Evolutionary conservation across 2,797 vertebrate species (phyloP).

Genomic region (Odontamblyopus lacepedii): DNA sequence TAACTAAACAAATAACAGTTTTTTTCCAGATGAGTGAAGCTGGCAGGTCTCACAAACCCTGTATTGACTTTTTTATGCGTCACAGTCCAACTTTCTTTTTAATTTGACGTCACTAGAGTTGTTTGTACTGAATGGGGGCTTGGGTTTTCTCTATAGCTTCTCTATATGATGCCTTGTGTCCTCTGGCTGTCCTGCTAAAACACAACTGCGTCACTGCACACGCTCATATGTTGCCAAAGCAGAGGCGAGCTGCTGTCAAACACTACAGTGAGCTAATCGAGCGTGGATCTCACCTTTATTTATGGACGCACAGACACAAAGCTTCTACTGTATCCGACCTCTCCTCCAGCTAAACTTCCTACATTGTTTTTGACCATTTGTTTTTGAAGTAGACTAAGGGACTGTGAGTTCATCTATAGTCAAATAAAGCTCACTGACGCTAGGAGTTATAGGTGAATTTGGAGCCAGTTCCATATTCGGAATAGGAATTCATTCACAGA

Average conservation of each 20-base stretch:
- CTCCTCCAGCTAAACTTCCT: slow-evolving; percentile 5
- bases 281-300: slow-evolving; percentile 26
- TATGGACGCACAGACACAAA: slow-evolving; percentile 3
- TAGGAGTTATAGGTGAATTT: no score
- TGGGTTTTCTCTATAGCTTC: slow-evolving; percentile 47
- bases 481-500: no score
- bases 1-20: slow-evolving; percentile 16
- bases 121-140: slow-evolving; percentile 9
- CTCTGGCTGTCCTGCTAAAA: slow-evolving; percentile 9
- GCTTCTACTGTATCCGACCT: neutral
- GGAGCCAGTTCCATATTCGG: no score
- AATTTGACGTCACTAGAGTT: slow-evolving; percentile 46
- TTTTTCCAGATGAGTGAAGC: slow-evolving; percentile 15
- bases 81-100: slow-evolving; percentile 45
- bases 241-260: slow-evolving; percentile 46
- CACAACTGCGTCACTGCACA: slow-evolving; percentile 53
- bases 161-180: slow-evolving; percentile 44
- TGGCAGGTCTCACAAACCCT: slow-evolving; percentile 33
- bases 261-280: slow-evolving; percentile 40
- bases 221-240: slow-evolving; percentile 67
- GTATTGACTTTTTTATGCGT: slow-evolving; percentile 45
- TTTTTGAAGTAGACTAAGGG: no score
- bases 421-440: no score
- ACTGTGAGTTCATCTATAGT: no score
- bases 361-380: no score